Conservation (phyloP, 2,113 vertebrate species). For the Noctilio leporinus region DNA sequence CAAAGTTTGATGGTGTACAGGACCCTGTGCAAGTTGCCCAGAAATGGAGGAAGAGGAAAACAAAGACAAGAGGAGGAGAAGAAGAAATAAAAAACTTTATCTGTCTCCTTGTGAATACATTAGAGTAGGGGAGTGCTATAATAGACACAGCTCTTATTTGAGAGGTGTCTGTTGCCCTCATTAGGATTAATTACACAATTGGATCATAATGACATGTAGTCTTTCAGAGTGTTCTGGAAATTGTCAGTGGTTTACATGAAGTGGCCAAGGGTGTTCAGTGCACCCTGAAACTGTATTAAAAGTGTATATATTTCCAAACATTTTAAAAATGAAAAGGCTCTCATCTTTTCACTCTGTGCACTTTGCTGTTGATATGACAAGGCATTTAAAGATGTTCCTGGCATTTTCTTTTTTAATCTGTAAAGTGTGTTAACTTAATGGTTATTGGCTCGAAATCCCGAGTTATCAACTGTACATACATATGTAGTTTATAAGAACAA, state of each 20-base stretch:
- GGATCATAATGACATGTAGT: conserved; percentile 79
- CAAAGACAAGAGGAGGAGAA: conserved; percentile 83
- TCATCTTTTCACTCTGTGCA: conserved; percentile 86
- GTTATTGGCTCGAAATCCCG: conserved; percentile 83
- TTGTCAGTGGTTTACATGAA: conserved; percentile 83
- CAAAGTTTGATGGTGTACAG: conserved; percentile 85
- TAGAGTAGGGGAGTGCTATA: conserved; percentile 84
- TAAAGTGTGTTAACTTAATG: conserved; percentile 83
- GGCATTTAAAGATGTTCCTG: conserved; percentile 88
- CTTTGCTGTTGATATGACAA: conserved; percentile 87
- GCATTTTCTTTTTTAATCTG: conserved; percentile 82
- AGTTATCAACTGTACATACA: conserved; percentile 85
- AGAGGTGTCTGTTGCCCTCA: conserved; percentile 79
- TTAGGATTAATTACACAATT: conserved; percentile 82
- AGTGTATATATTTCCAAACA: conserved; percentile 86
- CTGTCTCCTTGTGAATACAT: conserved; percentile 85
- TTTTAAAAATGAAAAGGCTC: conserved; percentile 85
- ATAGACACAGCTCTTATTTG: conserved; percentile 74
- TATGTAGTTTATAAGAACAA: conserved; percentile 81
- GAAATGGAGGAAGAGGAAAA: conserved; percentile 88
- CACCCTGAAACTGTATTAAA: conserved; percentile 85
- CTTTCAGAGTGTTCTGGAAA: conserved; percentile 80
- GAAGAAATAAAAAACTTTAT: conserved; percentile 81
- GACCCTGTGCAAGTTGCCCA: conserved; percentile 83
- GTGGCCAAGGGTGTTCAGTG: conserved; percentile 79